Evolutionary conservation across 64 coral and sea anemone species (phyloP), one percentile per base, ranked within the genome.

Genomic region (Exaiptasia diaphana): DNA sequence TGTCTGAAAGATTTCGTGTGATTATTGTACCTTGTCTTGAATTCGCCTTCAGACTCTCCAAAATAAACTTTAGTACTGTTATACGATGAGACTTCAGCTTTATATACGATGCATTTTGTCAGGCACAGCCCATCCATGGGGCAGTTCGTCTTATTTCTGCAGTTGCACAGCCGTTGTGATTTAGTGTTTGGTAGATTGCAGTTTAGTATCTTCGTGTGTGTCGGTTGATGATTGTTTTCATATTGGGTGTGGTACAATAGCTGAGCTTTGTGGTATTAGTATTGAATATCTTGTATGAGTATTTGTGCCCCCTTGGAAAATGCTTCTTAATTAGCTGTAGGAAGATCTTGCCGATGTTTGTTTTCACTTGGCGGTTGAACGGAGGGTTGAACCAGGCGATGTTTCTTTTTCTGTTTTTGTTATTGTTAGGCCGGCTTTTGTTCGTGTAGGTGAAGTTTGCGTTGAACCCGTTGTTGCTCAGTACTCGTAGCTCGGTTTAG

Each of bases 111-210:
- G 37, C 55, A 14, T 26, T 38, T 4, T 1, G 76, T 40, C 8
- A 80, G 52, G 36, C 76, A 80, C 23, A 62, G n/a, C 6, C 76
- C 76, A 25, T 33, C 17, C 0, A 80, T 12, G 3, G 76, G 76
- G 36, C 76, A 80, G 4, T 4, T 37, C 0, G 20, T 3, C 23
- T 31, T 61, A 12, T 42, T 37, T 35, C 76, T 26, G 54, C 76
- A 80, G 55, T 63, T 80, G 76, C 76, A 62, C 37, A 9, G 30
- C 41, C 53, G n/a, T n/a, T n/a, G 50, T 0, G 15, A 1, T 20
- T 52, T 13, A 17, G 3, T 78, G 2, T 7, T 7, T 78, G 22
- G 4, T 33, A 50, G 4, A 22, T 53, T 24, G 0, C 3, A 4
- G 27, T 46, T 38, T 18, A 78, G 25, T 11, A 43, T 27, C 26